Evolutionary conservation across 2,888 invertebrate genomes (phyloP).

Genomic region (Mythimna vitellina): DNA sequence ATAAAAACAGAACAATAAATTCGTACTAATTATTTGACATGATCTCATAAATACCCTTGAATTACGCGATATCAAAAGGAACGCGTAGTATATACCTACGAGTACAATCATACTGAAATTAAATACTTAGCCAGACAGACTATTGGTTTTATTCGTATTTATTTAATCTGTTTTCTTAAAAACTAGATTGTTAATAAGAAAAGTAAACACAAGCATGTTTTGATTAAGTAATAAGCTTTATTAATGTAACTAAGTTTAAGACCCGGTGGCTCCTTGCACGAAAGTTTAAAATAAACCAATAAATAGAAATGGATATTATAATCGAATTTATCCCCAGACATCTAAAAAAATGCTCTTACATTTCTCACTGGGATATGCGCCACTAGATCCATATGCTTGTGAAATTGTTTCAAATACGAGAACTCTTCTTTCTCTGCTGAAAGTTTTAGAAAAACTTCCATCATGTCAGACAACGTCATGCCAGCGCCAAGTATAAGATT

Average conservation of each 20-base stretch:
- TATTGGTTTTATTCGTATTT: not conserved
- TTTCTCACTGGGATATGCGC: not conserved
- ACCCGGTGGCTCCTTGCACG: no score
- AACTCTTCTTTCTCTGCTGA: not conserved
- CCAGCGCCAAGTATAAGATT: not conserved
- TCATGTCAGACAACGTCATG: not conserved
- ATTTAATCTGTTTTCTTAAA: not conserved
- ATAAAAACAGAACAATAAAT: no score
- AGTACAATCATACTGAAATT: not conserved
- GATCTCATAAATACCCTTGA: no score
- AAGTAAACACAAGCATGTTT: no score
- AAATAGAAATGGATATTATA: no score
- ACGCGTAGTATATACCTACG: not conserved
- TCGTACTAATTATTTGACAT: no score
- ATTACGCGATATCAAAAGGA: no score
- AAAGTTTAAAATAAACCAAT: no score
- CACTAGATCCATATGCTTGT: not conserved
- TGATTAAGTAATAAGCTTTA: no score
- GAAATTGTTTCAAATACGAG: not conserved
- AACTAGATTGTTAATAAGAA: not conserved
- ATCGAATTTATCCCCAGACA: not conserved
- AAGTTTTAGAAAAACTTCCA: not conserved
- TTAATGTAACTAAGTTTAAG: no score
- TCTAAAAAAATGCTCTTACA: not conserved
- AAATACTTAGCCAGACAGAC: not conserved